Conservation (phyloP, 1,140 invertebrate genomes). For the Holcopasites calliopsidis region DNA sequence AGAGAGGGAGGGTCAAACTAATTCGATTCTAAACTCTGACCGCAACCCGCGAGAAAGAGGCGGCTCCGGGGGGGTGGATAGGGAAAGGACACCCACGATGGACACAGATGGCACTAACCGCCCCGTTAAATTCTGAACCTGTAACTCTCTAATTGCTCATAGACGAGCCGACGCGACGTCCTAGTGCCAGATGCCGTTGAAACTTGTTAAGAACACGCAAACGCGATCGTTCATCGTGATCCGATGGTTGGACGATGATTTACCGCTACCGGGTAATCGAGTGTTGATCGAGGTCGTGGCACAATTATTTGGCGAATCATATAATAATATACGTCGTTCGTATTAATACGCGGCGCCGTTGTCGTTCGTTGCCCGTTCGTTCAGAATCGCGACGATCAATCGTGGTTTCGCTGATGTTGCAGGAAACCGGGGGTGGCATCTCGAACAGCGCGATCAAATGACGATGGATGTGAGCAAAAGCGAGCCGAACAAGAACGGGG, state of each 20-base stretch:
- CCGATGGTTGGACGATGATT: slow-evolving; percentile 1
- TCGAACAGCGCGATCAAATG: slow-evolving; percentile 66
- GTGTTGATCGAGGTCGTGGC: not conserved
- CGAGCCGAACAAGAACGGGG: slow-evolving; percentile 75
- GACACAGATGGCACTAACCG: slow-evolving; percentile 80
- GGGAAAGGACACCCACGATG: slow-evolving; percentile 58
- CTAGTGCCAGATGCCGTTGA: slow-evolving; percentile 77
- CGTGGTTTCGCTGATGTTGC: slow-evolving; percentile 17
- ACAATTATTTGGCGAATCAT: not conserved
- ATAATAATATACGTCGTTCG: slow-evolving; percentile 3
- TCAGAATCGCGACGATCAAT: slow-evolving; percentile 5
- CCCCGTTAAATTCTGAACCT: slow-evolving; percentile 80
- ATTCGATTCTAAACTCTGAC: slow-evolving; percentile 81
- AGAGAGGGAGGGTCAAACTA: slow-evolving; percentile 75
- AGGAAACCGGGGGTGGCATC: not conserved
- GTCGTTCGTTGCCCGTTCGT: not conserved
- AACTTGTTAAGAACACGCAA: slow-evolving; percentile 75
- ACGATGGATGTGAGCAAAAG: slow-evolving; percentile 81
- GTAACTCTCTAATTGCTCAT: slow-evolving; percentile 81
- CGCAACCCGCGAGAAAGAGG: slow-evolving; percentile 67
- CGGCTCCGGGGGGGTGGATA: slow-evolving; percentile 1
- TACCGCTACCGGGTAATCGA: not conserved
- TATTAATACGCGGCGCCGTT: not conserved
- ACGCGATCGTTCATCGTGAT: slow-evolving; percentile 56
- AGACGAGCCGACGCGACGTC: slow-evolving; percentile 76